A percentile compares a stretch with the other conserved stretches of the same genome.
Evolutionary conservation across 2,888 invertebrate genomes (phyloP).

Genomic region (Synanthedon andrenaeformis): DNA sequence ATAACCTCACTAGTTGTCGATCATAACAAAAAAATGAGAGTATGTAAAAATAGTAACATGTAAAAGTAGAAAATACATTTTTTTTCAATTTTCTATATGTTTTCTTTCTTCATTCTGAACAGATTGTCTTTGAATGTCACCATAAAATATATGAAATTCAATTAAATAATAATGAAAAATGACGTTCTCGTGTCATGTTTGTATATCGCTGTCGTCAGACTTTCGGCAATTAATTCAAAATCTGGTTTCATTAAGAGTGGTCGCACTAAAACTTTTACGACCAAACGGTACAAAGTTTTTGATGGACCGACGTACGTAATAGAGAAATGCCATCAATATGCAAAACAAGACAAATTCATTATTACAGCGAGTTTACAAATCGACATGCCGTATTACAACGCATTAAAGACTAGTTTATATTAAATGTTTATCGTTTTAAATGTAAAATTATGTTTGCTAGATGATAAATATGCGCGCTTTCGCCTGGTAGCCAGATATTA

Average conservation of each 20-base stretch:
- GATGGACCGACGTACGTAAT: conserved; percentile 9
- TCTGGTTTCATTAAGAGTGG: conserved; percentile 19
- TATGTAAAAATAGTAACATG: too few species aligned
- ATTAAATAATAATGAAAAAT: neutral
- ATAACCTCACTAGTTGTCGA: too few species aligned
- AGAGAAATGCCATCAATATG: conserved; percentile 25
- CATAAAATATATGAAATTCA: neutral
- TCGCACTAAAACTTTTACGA: conserved; percentile 19
- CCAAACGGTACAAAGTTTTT: conserved; percentile 13
- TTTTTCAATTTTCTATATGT: too few species aligned
- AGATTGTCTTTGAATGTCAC: too few species aligned
- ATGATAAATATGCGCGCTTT: neutral
- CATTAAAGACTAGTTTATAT: neutral
- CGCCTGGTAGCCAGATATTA: neutral
- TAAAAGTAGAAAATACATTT: too few species aligned
- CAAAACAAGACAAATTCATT: conserved; percentile 11
- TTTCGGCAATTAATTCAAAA: conserved; percentile 21
- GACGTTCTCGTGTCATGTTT: neutral
- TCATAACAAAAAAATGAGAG: too few species aligned
- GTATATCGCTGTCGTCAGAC: conserved; percentile 4
- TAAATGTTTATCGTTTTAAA: neutral
- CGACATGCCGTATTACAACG: neutral
- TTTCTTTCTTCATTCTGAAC: too few species aligned
- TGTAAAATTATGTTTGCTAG: neutral
- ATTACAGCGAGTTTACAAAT: neutral